Evolutionary conservation across 2,797 vertebrate genomes (phyloP), one percentile per base, ranked within the genome.

Genomic region (Xiphorhynchus erythropygius): DNA sequence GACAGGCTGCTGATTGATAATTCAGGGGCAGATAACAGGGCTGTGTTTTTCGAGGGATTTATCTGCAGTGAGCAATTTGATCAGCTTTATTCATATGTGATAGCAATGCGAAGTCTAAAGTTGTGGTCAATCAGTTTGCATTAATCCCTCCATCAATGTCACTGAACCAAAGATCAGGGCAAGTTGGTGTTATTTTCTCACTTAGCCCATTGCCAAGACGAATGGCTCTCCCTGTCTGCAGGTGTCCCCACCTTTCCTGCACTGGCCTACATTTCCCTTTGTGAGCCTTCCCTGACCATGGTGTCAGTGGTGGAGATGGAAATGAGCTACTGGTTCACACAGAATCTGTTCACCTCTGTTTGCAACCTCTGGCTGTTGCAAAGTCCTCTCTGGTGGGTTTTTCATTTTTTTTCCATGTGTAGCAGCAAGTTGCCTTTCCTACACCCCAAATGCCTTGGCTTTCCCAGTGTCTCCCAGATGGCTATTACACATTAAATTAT

Each of bases 81-180:
- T 89, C 85, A 83, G 57, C 93, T 93, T 74, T 97, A 96, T 96
- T 95, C 75, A 28, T 25, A 84, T 64, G 87, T 96, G 96, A 96
- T 89, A 96, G 94, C 55, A 77, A 74, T 3, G 62, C 28, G 77
- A 87, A 89, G 57, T 94, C 64, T 83, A 19, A 92, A 95, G 81
- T 71, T 77, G 93, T 93, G 89, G 94, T 87, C 96, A 97, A 85
- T 96, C 77, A 39, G 60, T 91, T 94, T 87, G 96, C 91, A 94
- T 97, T 97, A 96, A 94, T 95, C 75, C 65, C 37, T 92, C 91
- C 46, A 21, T 94, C 95, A 87, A 2, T 63, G 93, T 89, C 91
- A 57, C 77, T 18, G 76, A 63, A 35, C n/a, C 0, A 2, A 67
- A 81, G 81, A 91, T 80, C 33, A 13, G 84, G 85, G 90, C 41